phyloP scores from a whole-genome alignment of 1,140 invertebrate genomes.

The Plutomurus gul region DNA sequence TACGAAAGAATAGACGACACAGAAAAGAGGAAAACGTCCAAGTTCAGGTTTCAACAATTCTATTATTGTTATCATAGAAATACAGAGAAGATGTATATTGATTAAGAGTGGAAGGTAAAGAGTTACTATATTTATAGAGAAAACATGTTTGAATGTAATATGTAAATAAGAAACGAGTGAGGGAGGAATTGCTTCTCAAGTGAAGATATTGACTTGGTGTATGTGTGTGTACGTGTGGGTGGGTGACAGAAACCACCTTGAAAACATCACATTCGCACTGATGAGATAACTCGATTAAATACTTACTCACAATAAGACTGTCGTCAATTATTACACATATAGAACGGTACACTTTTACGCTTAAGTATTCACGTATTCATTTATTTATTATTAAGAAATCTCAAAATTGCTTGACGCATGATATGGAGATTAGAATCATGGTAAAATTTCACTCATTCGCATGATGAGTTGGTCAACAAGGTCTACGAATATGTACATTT shows the following conservation, averaged over 20 bases:
- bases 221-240: not conserved
- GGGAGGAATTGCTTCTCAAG: not conserved
- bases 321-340: not conserved
- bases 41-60: not conserved
- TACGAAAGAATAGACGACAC: no score
- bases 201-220: not conserved
- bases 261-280: not conserved
- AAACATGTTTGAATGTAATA: not conserved
- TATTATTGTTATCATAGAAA: not conserved
- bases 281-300: not conserved
- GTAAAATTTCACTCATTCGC: not conserved
- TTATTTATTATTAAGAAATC: conserved; percentile 1
- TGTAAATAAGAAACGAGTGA: not conserved
- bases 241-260: not conserved
- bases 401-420: conserved; percentile 26
- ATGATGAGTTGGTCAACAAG: not conserved
- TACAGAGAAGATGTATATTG: not conserved
- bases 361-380: not conserved
- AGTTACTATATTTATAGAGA: not conserved
- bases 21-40: not conserved
- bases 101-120: not conserved
- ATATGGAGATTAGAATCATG: conserved; percentile 22
- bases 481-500: not conserved
- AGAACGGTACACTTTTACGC: not conserved
- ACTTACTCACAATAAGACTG: not conserved